A percentile compares a stretch with the other conserved stretches of the same genome.
Conservation (phyloP, 2,797 vertebrate species). For the Dendrocincla fuliginosa region DNA sequence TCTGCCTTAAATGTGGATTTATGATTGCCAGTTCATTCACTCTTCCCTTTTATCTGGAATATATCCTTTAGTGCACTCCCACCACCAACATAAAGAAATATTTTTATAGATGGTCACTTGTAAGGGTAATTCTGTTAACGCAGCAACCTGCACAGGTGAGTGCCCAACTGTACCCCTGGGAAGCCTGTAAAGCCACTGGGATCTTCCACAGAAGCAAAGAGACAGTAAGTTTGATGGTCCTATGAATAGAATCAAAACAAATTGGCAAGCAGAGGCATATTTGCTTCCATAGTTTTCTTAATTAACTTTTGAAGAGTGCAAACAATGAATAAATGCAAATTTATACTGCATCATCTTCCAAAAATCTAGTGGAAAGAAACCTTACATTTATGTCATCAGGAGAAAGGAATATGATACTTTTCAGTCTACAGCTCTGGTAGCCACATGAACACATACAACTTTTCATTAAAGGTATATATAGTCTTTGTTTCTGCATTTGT, state of each 20-base stretch:
- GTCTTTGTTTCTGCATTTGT: neutral
- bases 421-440: neutral
- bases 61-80: neutral
- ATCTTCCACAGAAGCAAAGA: neutral
- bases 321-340: slow-evolving; percentile 17
- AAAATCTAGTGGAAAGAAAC: neutral
- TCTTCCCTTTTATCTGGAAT: neutral
- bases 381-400: neutral
- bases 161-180: neutral
- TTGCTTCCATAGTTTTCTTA: neutral
- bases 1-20: neutral
- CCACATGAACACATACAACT: neutral
- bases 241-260: neutral
- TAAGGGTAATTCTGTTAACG: neutral
- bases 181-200: neutral
- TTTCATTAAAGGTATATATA: neutral
- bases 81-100: neutral
- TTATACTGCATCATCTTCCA: neutral
- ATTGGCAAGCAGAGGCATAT: neutral
- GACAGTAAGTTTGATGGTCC: neutral
- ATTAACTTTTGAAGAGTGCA: neutral
- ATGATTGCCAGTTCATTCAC: neutral
- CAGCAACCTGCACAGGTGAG: neutral
- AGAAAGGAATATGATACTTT: neutral
- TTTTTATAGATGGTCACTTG: neutral